These are phyloP conservation scores for Sebastes itinus DNA, from an alignment of 2,797 vertebrate genomes.

Conservation along the genomic window DNA sequence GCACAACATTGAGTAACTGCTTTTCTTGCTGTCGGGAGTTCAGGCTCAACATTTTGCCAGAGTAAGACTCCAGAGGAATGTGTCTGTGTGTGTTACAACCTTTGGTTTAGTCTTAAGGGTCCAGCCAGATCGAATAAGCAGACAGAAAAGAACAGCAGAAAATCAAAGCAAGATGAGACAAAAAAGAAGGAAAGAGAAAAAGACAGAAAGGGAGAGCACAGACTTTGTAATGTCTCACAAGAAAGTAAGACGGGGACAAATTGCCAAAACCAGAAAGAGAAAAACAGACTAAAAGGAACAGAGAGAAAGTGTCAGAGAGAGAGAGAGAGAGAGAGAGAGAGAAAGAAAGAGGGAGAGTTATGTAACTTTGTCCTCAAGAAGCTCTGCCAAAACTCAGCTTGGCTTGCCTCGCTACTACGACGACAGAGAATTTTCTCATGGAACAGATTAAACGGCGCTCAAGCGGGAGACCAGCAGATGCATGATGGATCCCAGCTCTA, in stretches of 20 bases:
- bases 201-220: neutral
- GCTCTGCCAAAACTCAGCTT: constrained; percentile 61
- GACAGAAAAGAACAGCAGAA: neutral
- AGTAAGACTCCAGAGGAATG: constrained; percentile 42
- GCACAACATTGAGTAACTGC: constrained; percentile 53
- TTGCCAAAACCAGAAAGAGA: constrained; percentile 29
- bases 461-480: constrained; percentile 43
- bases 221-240: constrained; percentile 15
- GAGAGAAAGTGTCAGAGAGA: neutral
- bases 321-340: neutral
- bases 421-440: constrained; percentile 66
- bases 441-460: constrained; percentile 63
- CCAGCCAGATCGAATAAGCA: constrained; percentile 21
- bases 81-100: neutral
- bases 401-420: constrained; percentile 54
- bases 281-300: constrained; percentile 19
- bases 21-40: constrained; percentile 7
- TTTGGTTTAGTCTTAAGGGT: constrained; percentile 14
- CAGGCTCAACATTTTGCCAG: constrained; percentile 22
- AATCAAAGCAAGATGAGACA: constrained; percentile 9
- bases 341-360: constrained; percentile 39
- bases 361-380: constrained; percentile 60
- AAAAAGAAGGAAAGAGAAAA: neutral
- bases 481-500: constrained; percentile 38
- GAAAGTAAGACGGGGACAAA: neutral